Conservation (phyloP, 2,797 vertebrate species). For the Anabacerthia variegaticeps region DNA sequence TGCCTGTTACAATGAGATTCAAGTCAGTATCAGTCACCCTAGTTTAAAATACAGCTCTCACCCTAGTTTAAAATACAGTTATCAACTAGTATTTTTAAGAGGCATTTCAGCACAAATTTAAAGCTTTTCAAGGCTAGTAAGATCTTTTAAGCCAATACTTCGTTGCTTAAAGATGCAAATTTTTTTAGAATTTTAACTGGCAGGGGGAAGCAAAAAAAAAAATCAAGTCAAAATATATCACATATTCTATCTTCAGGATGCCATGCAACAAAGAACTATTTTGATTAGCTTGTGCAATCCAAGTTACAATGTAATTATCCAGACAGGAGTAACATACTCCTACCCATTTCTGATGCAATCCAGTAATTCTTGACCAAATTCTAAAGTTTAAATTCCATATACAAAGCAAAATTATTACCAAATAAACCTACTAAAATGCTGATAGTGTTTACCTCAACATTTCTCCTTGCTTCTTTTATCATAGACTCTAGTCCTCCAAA, state of each 20-base stretch:
- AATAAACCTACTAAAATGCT: not conserved
- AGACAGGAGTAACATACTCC: not conserved
- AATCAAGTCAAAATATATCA: not conserved
- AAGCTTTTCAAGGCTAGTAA: not conserved
- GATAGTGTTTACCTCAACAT: constrained; percentile 84
- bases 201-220: not conserved
- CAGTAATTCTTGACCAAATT: not conserved
- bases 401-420: not conserved
- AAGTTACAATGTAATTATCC: not conserved
- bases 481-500: constrained; percentile 96
- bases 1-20: constrained; percentile 78
- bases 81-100: not conserved
- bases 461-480: constrained; percentile 97
- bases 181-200: not conserved
- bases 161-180: not conserved
- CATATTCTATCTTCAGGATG: not conserved
- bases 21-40: not conserved
- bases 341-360: not conserved
- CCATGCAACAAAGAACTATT: not conserved
- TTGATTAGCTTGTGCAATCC: not conserved
- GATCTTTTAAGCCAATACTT: not conserved
- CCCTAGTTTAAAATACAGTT: not conserved
- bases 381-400: not conserved
- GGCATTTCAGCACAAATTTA: not conserved
- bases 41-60: not conserved